Evolutionary conservation across 1,140 invertebrate species (phyloP), one percentile per base, ranked within the genome.

Genomic region (Pseudoatta argentina): DNA sequence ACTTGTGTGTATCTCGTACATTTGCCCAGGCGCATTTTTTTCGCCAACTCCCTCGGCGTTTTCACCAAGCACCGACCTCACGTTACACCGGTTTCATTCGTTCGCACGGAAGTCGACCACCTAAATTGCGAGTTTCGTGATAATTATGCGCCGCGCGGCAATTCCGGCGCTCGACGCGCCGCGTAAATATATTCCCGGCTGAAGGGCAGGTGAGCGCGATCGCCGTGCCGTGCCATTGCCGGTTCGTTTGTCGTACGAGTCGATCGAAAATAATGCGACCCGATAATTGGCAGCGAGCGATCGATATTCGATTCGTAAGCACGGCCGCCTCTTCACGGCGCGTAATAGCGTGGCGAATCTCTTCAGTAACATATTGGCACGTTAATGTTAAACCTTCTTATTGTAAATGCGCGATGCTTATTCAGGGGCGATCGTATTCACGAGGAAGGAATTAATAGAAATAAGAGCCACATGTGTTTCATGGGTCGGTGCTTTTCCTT

Each of bases 211-310:
- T 55, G 85, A 53, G 53, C 87, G 87, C 85, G 89, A 88, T 89
- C 88, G 86, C 89, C 89, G 12, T 34, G 61, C 61, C 14, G 6
- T 3, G 34, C 34, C 34, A 7, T 39, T 53, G 18, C 27, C 39
- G 14, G 81, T 73, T 79, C 66, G 71, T 76, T 75, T 63, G 55
- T 72, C 67, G 53, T 53, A 18, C 81, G 72, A 76, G 30, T 67
- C 77, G 55, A 77, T 79, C 59, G 83, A 75, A 72, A 89, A 83
- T 77, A 78, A 82, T 75, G 71, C 76, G 44, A 55, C 48, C 55
- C 88, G 88, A 91, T 91, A 91, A 91, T 91, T 91, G 88, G 90
- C 82, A 72, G 18, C 78, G 24, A n/a, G 76, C 73, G 71, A 81
- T 89, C 87, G 86, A 88, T 89, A 89, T 79, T 86, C 77, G 83